These are phyloP conservation scores for Campoletis sonorensis DNA, from an alignment of 1,140 invertebrate genomes.

Conservation along the genomic window DNA sequence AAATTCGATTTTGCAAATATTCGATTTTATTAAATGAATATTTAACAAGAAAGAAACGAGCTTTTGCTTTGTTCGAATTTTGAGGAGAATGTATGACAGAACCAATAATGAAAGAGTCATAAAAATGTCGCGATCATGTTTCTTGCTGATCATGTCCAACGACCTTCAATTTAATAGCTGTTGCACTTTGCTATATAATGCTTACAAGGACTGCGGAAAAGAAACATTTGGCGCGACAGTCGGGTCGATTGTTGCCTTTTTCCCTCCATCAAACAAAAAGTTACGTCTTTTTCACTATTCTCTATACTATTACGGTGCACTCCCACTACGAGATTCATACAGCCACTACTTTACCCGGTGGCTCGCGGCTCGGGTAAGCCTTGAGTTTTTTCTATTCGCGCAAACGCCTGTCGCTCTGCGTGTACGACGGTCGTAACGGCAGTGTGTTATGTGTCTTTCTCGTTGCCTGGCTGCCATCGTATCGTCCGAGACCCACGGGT, in stretches of 20 bases:
- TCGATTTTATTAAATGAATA: no score
- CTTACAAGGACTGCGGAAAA: background rate
- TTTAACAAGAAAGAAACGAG: no score
- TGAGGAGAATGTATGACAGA: no score
- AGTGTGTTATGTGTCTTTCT: constrained; percentile 40
- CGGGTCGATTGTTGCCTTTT: background rate
- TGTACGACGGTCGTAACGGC: background rate
- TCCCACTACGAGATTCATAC: background rate
- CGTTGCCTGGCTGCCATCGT: constrained; percentile 33
- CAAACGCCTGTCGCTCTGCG: constrained; percentile 31
- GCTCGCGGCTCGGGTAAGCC: background rate
- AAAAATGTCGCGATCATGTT: no score
- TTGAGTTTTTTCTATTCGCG: constrained; percentile 26
- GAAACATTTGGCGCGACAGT: background rate
- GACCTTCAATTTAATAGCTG: no score
- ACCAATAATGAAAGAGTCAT: no score
- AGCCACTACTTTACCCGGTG: constrained; percentile 6
- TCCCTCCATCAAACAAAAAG: background rate
- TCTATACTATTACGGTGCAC: background rate
- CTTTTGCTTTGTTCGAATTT: no score
- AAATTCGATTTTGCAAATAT: no score
- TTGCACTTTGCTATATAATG: background rate
- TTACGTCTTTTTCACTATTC: background rate
- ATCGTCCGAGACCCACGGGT: constrained; percentile 13
- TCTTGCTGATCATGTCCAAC: no score